Base-by-base conservation (phyloP, 2,888 invertebrate genomes). In the Dinocampus coccinellae region DNA sequence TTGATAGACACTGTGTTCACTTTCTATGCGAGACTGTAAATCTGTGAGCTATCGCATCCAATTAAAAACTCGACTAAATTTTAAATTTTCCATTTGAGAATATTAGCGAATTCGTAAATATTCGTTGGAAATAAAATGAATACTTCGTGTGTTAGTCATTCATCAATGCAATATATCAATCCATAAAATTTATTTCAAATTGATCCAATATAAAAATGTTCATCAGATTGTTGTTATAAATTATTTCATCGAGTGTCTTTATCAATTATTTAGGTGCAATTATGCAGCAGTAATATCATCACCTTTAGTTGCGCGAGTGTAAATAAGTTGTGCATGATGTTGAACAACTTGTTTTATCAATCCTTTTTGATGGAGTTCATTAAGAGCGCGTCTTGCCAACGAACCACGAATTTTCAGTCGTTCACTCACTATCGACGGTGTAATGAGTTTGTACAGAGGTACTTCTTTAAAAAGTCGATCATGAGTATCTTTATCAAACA, bases 371-470 rank as follows among this genome's bases (percentile, higher is more conserved):
- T 95, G 93, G 70, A 99, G 92, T 90, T 99, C 99, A 77, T 95
- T 92, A 70, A 99, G 92, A 69, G 97, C 99, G 85, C 95, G 91
- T 89, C 98, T 94, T 26, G 99, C 99, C 68, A 99, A 91, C 22
- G 99, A 99, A 70, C 98, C 99, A 80, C 99, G 92, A 81, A 99
- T 96, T 91, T 99, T 99, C 88, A 99, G 90, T 87, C 99, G 93
- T 91, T 99, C 99, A 84, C 98, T 98, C 53, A 99, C 98, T 61
- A 99, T 97, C 11, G 99, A 98, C 58, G 99, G 99, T 58, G 99
- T 99, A 88, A 99, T 99, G 81, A 99, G 90, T 90, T 99, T 99
- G 91, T 98, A 98, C 79, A 94, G 93, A 39, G 98, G 97, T 16
- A 98, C 97, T 91, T 98, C 98, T 89, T 97, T 97, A 87, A 95